Base-by-base conservation (phyloP, 1,140 invertebrate genomes). In the Brachystomella parvula region DNA sequence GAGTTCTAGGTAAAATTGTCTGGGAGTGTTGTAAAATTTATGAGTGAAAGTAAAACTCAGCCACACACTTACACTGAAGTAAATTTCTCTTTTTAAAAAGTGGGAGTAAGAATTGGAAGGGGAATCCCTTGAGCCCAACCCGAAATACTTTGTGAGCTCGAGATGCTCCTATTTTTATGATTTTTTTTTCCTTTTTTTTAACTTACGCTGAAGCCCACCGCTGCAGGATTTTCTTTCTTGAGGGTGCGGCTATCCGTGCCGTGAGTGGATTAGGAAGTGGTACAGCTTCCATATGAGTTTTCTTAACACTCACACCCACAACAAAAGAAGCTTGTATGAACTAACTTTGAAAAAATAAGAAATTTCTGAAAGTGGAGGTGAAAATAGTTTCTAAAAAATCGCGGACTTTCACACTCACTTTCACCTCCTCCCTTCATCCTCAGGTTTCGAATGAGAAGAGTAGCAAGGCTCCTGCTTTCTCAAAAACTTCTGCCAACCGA, bases 141-240 rank as follows among this genome's bases (percentile, higher is more conserved):
- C n/a, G n/a, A n/a, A n/a, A n/a, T n/a, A n/a, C n/a, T n/a, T n/a
- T n/a, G n/a, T n/a, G n/a, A n/a, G n/a, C n/a, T n/a, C n/a, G n/a
- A n/a, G n/a, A n/a, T n/a, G n/a, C n/a, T n/a, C n/a, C n/a, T n/a
- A n/a, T n/a, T n/a, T n/a, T n/a, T n/a, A n/a, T n/a, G n/a, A n/a
- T n/a, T n/a, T n/a, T n/a, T n/a, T n/a, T n/a, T n/a, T n/a, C n/a
- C n/a, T n/a, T n/a, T n/a, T n/a, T n/a, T n/a, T n/a, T 26, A 21
- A 71, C 69, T 71, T 49, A 71, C 69, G 69, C 69, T 44, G 69
- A 71, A 67, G 69, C 69, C 69, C 69, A 71, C 65, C 69, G 58
- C 57, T 71, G 69, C 1, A 70, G 61, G 3, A 32, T 53, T 33
- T 63, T 53, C 21, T 26, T 15, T 24, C 49, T 53, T 26, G 49